Evolutionary conservation across 2,888 invertebrate genomes (phyloP), one percentile per base, ranked within the genome.

Genomic region (Limnephilus auricula): DNA sequence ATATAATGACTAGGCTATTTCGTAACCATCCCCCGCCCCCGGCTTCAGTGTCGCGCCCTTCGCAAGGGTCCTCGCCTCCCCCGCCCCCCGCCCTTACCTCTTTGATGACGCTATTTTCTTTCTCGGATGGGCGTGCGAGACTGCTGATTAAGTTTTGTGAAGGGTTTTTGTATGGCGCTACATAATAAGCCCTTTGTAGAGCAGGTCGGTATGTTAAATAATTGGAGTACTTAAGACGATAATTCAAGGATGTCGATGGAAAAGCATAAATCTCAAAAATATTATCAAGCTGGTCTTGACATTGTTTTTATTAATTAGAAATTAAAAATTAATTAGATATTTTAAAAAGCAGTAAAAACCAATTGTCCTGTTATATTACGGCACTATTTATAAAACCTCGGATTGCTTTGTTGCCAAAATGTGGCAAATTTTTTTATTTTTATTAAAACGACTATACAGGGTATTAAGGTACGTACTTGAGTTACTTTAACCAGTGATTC

Each of bases 121-220:
- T 86, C 31, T 65, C 65, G 65, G 65, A 50, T 31, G 50, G 86
- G 86, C 50, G 86, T 86, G 50, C 50, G 86, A 25, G 86, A 86
- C 45, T 50, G 86, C 86, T 86, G 86, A 86, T 86, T 86, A 86
- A 86, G 50, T 45, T 86, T 86, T 86, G n/a, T 86, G 50, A 86
- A 86, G 86, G 30, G 86, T 50, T 45, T 86, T 86, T 86, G 65
- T 65, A 32, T 80, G 80, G 9, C 6, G 65, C 65, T 65, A 25
- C 65, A 2, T n/a, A 65, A 65, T n/a, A 25, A 65, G 65, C 25
- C 45, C n/a, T 82, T 32, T 82, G 82, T 5, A 82, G 32, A 82
- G 25, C 25, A n/a, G 65, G 9, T 65, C 65, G 65, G 25, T 25
- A 9, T 65, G 65, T 25, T 25, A 65, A n/a, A 65, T 65, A 65